These are phyloP conservation scores for Aphaenogaster floridana DNA, from an alignment of 1,140 invertebrate species.

Conservation along the genomic window DNA sequence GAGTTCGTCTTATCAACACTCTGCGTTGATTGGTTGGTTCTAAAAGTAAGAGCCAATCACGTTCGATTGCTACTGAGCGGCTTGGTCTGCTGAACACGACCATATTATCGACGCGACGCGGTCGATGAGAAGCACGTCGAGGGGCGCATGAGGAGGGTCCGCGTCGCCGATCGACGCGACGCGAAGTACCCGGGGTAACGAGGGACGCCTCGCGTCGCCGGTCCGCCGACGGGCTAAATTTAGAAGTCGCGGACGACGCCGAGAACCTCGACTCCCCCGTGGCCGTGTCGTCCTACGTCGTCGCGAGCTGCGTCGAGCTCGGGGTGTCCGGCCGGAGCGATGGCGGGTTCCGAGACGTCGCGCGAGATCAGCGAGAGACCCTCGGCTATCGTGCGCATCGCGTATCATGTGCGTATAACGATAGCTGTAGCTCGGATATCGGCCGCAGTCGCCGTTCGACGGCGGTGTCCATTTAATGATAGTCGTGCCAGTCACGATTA, in stretches of 20 bases:
- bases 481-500: background rate
- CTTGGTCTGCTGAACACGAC: no score
- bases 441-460: background rate
- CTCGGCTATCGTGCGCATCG: constrained; percentile 78
- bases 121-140: constrained; percentile 24
- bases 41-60: no score
- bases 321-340: constrained; percentile 23
- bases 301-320: background rate
- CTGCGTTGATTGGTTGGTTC: no score
- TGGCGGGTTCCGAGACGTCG: constrained; percentile 25
- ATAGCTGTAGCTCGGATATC: background rate
- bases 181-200: background rate
- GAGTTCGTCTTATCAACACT: no score
- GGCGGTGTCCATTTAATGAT: background rate
- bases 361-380: constrained; percentile 59
- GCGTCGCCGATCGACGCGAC: background rate
- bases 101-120: background rate
- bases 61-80: no score
- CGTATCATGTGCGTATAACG: constrained; percentile 79
- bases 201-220: background rate
- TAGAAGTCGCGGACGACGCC: constrained; percentile 13
- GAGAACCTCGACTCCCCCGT: background rate
- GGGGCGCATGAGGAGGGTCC: background rate
- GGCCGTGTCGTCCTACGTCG: constrained; percentile 11
- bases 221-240: background rate